These are phyloP conservation scores for Drosophila orosa DNA, from an alignment of 1,140 invertebrate species.

Conservation along the genomic window DNA sequence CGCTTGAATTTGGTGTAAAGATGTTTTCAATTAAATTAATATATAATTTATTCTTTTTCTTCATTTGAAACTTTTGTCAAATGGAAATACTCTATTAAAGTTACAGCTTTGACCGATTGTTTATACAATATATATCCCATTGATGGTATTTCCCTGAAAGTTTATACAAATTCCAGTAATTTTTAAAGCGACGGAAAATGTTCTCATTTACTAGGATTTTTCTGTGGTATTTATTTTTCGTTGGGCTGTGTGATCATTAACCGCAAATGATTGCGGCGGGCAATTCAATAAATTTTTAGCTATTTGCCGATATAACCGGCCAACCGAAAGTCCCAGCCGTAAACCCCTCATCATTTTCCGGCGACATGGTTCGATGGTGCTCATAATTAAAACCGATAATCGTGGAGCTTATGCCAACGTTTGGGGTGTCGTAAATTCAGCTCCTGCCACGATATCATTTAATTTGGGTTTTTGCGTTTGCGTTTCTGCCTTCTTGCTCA, in stretches of 20 bases:
- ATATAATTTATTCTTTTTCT: not conserved
- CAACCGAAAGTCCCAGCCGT: not conserved
- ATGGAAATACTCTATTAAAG: not conserved
- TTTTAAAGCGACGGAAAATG: not conserved
- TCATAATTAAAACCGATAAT: conserved; percentile 70
- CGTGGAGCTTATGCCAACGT: conserved; percentile 32
- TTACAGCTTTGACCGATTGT: not conserved
- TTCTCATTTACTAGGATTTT: not conserved
- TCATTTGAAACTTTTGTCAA: not conserved
- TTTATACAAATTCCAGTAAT: not conserved
- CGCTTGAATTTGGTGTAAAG: no score
- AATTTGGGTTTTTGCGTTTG: conserved; percentile 22
- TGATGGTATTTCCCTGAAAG: not conserved
- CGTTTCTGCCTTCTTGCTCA: not conserved
- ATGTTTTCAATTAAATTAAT: no score
- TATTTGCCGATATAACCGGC: conserved; percentile 31
- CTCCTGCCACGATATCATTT: conserved; percentile 20
- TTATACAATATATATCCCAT: not conserved
- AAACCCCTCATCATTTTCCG: conserved; percentile 2
- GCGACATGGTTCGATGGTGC: conserved; percentile 1
- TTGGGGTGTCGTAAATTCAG: conserved; percentile 27
- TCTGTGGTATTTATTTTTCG: conserved; percentile 27
- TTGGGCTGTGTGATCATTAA: conserved; percentile 28
- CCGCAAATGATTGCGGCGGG: conserved; percentile 56
- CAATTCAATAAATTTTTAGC: conserved; percentile 63